These are phyloP conservation scores for Ceraclea dissimilis DNA, from an alignment of 2,888 invertebrate genomes.

Conservation along the genomic window DNA sequence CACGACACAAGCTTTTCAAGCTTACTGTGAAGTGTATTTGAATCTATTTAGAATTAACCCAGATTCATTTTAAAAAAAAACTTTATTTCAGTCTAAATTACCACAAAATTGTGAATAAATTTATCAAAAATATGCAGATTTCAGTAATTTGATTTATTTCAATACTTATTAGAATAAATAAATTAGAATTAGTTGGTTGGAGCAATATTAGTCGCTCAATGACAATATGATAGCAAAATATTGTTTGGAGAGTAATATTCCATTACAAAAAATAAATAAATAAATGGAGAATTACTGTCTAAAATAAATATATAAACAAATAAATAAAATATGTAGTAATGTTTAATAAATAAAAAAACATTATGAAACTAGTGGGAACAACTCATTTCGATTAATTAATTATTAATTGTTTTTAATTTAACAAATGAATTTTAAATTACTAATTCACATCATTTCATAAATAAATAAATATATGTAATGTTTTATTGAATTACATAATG, in stretches of 20 bases:
- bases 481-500: conserved; percentile 24
- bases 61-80: too few species aligned
- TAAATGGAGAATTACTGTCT: too few species aligned
- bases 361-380: conserved; percentile 51
- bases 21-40: too few species aligned
- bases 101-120: too few species aligned
- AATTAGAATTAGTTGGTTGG: conserved; percentile 29
- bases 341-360: conserved; percentile 18
- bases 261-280: too few species aligned
- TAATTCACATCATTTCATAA: background rate
- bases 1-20: too few species aligned
- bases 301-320: too few species aligned
- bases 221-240: conserved; percentile 50
- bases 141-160: background rate
- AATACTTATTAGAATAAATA: conserved; percentile 4
- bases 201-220: conserved; percentile 44
- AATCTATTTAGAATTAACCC: too few species aligned
- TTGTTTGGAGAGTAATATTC: background rate
- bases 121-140: background rate
- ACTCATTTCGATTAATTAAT: conserved; percentile 51
- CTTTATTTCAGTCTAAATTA: too few species aligned
- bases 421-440: background rate
- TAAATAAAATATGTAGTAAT: too few species aligned
- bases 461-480: conserved; percentile 1
- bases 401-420: conserved; percentile 31